A percentile compares a stretch with the other conserved stretches of the same genome.
phyloP scores from a whole-genome alignment of 2,797 vertebrate genomes.

The Ceyx erithaca region DNA sequence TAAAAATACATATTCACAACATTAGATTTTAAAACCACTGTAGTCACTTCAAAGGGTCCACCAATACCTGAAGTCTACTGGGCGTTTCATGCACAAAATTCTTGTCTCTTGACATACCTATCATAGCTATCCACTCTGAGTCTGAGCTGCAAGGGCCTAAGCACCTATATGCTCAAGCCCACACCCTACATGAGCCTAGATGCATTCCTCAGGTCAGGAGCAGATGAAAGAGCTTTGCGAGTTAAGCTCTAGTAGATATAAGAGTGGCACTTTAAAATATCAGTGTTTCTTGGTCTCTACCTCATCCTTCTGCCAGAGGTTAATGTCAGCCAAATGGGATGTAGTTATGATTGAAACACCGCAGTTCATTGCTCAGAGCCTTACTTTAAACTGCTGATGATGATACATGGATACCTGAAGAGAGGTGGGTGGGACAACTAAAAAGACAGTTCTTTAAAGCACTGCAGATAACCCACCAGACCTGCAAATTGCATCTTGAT shows the following conservation, averaged over 20 bases:
- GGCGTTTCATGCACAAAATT: background rate
- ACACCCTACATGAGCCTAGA: background rate
- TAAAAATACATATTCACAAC: background rate
- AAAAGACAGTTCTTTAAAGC: background rate
- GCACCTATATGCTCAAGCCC: background rate
- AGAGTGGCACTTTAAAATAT: background rate
- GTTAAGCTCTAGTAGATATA: background rate
- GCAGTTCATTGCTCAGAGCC: background rate
- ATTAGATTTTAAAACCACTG: background rate
- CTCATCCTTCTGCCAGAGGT: slow-evolving; percentile 13
- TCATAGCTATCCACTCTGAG: background rate
- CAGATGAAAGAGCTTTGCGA: background rate
- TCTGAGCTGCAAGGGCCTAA: background rate
- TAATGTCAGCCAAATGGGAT: background rate
- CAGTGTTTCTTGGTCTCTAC: background rate
- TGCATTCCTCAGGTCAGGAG: background rate
- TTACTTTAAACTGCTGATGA: background rate
- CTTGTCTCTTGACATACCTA: background rate
- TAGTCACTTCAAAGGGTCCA: background rate
- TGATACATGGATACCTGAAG: background rate
- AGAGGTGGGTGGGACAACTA: background rate
- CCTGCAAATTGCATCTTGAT: background rate
- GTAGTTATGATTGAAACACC: background rate
- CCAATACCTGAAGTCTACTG: background rate
- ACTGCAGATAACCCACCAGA: background rate